phyloP scores from a whole-genome alignment of 1,140 invertebrate genomes.

The Zaprionus tsacasi region DNA sequence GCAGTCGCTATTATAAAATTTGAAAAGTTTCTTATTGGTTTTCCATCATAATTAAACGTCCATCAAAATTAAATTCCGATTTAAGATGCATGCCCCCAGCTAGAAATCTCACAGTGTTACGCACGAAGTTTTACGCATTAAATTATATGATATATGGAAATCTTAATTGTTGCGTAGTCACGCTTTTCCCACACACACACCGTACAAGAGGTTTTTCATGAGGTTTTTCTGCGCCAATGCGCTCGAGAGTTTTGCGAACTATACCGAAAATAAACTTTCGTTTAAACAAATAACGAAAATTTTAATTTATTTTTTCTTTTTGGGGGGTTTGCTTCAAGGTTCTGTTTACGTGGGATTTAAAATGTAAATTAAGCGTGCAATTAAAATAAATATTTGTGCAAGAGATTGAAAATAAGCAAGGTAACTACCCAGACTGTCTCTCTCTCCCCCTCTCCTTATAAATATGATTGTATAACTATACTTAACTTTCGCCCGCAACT shows the following conservation, averaged over 20 bases:
- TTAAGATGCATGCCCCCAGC: background rate
- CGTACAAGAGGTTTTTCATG: background rate
- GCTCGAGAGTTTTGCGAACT: background rate
- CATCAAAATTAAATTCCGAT: slow-evolving; percentile 1
- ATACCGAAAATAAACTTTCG: slow-evolving; percentile 24
- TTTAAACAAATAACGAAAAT: slow-evolving; percentile 14
- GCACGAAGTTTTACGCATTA: slow-evolving; percentile 27
- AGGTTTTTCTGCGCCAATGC: slow-evolving; percentile 26
- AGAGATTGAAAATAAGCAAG: slow-evolving; percentile 27
- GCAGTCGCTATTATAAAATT: background rate
- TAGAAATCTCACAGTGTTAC: slow-evolving; percentile 21
- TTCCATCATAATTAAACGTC: slow-evolving; percentile 1
- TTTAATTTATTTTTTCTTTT: slow-evolving; percentile 9
- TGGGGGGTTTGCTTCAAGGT: background rate
- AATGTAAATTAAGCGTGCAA: slow-evolving; percentile 28
- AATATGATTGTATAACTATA: slow-evolving; percentile 20
- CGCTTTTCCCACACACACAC: slow-evolving; percentile 45
- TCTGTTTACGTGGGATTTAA: slow-evolving; percentile 23
- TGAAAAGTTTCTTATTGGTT: background rate
- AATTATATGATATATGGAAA: slow-evolving; percentile 41
- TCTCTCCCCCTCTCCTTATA: background rate
- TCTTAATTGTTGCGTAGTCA: slow-evolving; percentile 39
- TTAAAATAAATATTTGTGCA: slow-evolving; percentile 42
- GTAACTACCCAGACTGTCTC: background rate
- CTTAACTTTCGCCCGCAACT: slow-evolving; percentile 34